These are phyloP conservation scores for Syngnathoides biaculeatus DNA, from an alignment of 2,113 vertebrate genomes.

Conservation along the genomic window DNA sequence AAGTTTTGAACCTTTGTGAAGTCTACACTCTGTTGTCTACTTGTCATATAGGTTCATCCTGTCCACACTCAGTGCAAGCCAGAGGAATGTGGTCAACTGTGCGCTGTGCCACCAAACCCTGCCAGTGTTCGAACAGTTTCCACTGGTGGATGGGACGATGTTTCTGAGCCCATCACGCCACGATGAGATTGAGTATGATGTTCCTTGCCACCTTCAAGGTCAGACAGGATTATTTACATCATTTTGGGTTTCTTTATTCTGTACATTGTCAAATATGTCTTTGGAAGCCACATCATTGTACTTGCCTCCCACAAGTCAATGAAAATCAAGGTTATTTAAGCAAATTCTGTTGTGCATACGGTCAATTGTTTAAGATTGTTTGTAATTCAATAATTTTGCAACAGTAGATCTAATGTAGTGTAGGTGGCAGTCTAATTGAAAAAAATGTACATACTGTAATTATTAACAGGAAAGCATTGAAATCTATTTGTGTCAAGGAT, in stretches of 20 bases:
- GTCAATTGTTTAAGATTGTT: no score
- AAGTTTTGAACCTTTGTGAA: not conserved
- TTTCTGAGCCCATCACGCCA: slow-evolving; percentile 96
- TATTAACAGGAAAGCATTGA: not conserved
- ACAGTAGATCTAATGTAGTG: no score
- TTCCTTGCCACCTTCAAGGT: slow-evolving; percentile 99
- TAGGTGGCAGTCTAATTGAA: no score
- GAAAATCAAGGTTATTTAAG: no score
- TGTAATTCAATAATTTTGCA: not conserved
- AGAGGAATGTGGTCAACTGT: slow-evolving; percentile 95
- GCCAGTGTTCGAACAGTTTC: slow-evolving; percentile 97
- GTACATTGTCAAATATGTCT: not conserved
- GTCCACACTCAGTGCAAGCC: slow-evolving; percentile 92
- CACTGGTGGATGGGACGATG: slow-evolving; percentile 93
- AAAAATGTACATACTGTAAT: no score
- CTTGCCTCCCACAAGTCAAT: not conserved
- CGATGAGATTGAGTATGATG: slow-evolving; percentile 97
- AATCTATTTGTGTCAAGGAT: not conserved
- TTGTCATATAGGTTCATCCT: slow-evolving; percentile 84
- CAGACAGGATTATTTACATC: slow-evolving; percentile 13
- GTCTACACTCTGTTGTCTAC: not conserved
- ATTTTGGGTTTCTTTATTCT: not conserved
- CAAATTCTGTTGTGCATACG: no score
- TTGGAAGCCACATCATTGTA: not conserved
- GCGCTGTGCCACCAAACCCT: slow-evolving; percentile 89